Percentiles rank a stretch among this genome's conserved stretches.
phyloP scores from a whole-genome alignment of 1,140 invertebrate genomes.

The Temnothorax nylanderi region DNA sequence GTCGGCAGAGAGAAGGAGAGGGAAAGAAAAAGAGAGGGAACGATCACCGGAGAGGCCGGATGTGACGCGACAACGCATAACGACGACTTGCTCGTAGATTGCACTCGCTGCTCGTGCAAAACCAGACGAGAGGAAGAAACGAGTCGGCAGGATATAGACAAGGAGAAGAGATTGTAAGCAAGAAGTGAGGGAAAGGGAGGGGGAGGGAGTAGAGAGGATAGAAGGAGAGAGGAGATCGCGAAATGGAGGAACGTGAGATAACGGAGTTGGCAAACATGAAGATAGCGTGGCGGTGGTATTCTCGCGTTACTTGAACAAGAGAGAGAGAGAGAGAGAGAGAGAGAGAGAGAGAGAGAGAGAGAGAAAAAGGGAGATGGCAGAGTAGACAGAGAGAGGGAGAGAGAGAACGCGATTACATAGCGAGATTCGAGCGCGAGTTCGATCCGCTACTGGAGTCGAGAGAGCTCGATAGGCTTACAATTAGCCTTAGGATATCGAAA shows the following conservation, averaged over 20 bases:
- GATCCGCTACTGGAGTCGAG: conserved; percentile 44
- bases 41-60: conserved; percentile 69
- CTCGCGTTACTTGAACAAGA: conserved; percentile 55
- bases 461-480: conserved; percentile 6
- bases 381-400: conserved; percentile 35
- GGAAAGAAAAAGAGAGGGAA: conserved; percentile 50
- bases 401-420: conserved; percentile 37
- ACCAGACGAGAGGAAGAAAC: conserved; percentile 64
- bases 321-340: conserved; percentile 6
- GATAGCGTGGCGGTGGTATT: conserved; percentile 78
- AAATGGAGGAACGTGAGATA: conserved; percentile 79
- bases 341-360: neutral
- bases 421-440: conserved; percentile 54
- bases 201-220: conserved; percentile 55
- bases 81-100: conserved; percentile 74
- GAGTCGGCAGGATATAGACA: conserved; percentile 45
- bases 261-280: conserved; percentile 84
- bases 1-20: conserved; percentile 48
- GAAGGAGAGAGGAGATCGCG: conserved; percentile 64
- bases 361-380: too few species aligned
- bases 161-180: neutral
- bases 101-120: conserved; percentile 67
- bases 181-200: conserved; percentile 38
- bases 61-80: conserved; percentile 77
- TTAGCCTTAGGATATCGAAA: conserved; percentile 52